Base-by-base conservation (phyloP, 1,140 invertebrate species). In the Metopolophium dirhodum region DNA sequence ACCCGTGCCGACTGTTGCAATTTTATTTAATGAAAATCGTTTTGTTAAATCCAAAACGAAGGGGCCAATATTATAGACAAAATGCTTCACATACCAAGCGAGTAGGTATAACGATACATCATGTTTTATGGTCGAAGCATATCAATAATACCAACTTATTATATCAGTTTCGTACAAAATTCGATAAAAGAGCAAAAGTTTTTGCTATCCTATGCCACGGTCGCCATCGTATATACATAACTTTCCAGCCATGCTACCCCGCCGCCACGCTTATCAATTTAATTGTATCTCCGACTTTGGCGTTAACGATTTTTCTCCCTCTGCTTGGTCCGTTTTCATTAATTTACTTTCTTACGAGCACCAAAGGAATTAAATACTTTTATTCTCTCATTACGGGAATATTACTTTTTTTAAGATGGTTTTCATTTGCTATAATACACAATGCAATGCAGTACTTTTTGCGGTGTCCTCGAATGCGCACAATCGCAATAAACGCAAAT, bases 21-120 rank as follows among this genome's bases (percentile, higher is more conserved):
- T 85, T 41, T 85, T 85, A 85, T 77, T 77, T 85, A 85, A 85
- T 85, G 83, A 85, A 85, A 85, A 85, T 14, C 41, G 83, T 85
- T 41, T 85, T 26, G 83, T 85, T 85, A 85, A 85, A 85, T 85
- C 83, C 45, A 85, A 85, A 85, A 41, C 8, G 37, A 85, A 85
- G 37, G 9, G 9, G 0, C 1, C 41, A 41, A 26, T 85, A n/a
- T 77, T n/a, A n/a, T 26, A 41, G 83, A 85, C n/a, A 77, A 85
- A 85, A 41, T 41, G 37, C 0, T 85, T 85, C 83, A 41, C 41
- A 41, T 41, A 85, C 83, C 83, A 41, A 85, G 26, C 83, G 2
- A 85, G 23, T 85, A 37, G n/a, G 61, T 85, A 82, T 37, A 45
- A 26, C 41, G 41, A 85, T 41, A 85, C 30, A 77, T 41, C 23